These are phyloP conservation scores for Tupaia tana DNA, from an alignment of 2,113 vertebrate genomes.

Conservation along the genomic window DNA sequence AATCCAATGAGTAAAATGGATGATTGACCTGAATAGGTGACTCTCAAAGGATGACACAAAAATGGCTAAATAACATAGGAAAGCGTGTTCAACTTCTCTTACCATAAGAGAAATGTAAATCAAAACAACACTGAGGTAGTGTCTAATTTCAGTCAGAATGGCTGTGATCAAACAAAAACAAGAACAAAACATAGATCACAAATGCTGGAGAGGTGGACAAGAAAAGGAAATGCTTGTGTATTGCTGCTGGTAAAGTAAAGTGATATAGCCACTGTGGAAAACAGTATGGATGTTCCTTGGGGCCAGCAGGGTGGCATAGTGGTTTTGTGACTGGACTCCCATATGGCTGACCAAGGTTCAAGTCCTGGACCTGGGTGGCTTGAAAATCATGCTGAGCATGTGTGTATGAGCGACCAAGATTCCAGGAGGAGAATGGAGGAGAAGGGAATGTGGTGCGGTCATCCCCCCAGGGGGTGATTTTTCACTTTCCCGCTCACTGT, in stretches of 20 bases:
- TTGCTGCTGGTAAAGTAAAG: not conserved
- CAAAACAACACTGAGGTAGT: not conserved
- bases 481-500: no score
- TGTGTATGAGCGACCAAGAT: no score
- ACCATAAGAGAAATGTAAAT: not conserved
- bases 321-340: no score
- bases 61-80: not conserved
- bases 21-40: not conserved
- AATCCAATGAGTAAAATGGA: not conserved
- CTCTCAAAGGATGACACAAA: not conserved
- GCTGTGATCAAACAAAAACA: not conserved
- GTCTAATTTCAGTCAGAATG: not conserved
- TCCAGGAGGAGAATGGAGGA: no score
- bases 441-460: no score
- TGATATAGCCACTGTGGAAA: not conserved
- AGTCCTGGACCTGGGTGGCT: no score
- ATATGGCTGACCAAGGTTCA: no score
- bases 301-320: no score
- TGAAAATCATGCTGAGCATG: no score
- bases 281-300: not conserved
- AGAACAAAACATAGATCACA: not conserved
- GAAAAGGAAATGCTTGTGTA: not conserved
- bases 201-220: not conserved
- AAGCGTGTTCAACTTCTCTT: not conserved
- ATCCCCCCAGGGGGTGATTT: no score